phyloP scores from a whole-genome alignment of 2,113 vertebrate genomes.

The Lasiurus cinereus region DNA sequence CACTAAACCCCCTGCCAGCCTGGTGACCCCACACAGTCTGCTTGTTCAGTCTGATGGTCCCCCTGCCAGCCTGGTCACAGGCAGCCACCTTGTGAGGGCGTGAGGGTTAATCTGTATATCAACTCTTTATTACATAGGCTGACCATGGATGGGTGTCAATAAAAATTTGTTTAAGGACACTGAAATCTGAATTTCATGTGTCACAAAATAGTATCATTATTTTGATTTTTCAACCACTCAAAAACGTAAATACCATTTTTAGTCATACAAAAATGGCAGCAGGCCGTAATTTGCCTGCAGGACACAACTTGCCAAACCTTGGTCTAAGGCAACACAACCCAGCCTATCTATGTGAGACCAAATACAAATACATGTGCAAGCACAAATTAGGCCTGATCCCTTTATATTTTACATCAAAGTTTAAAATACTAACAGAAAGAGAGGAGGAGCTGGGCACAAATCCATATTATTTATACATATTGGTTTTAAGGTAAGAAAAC shows the following conservation, averaged over 20 bases:
- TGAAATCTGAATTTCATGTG: neutral
- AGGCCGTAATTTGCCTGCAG: neutral
- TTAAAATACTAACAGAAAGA: neutral
- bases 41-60: too few relatives aligned
- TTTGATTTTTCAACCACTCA: neutral
- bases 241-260: slow-evolving; percentile 7
- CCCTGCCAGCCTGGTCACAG: too few relatives aligned
- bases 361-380: neutral
- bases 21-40: too few relatives aligned
- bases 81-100: too few relatives aligned
- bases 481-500: neutral
- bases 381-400: too few relatives aligned
- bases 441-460: neutral
- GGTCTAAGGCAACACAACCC: neutral
- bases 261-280: neutral
- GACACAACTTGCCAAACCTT: too few relatives aligned
- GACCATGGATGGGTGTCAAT: too few relatives aligned
- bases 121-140: too few relatives aligned
- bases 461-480: neutral
- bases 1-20: too few relatives aligned
- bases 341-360: neutral
- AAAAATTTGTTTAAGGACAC: neutral
- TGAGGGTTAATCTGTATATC: too few relatives aligned
- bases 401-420: neutral
- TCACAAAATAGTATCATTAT: slow-evolving; percentile 8